These are phyloP conservation scores for Dufourea novaeangliae DNA, from an alignment of 1,140 invertebrate species.

Conservation along the genomic window DNA sequence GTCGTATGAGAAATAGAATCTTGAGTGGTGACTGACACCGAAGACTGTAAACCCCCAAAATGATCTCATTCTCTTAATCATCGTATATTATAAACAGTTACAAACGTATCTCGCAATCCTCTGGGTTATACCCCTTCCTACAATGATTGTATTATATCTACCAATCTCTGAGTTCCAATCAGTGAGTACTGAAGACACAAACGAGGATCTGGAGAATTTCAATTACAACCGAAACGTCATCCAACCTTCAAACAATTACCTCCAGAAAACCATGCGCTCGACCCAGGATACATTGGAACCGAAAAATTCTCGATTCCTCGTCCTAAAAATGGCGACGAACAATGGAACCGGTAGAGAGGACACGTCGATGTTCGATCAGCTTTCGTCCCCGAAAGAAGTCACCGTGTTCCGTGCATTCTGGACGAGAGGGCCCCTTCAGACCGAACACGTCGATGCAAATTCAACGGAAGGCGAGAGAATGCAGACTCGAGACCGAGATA, in stretches of 20 bases:
- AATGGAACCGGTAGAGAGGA: not conserved
- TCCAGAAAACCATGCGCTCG: too few species aligned
- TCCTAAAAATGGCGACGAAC: not conserved
- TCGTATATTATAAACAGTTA: not conserved
- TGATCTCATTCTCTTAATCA: too few species aligned
- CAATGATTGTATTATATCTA: too few species aligned
- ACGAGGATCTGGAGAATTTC: too few species aligned
- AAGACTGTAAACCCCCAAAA: too few species aligned
- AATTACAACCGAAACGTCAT: too few species aligned
- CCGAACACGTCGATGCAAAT: slow-evolving; percentile 4
- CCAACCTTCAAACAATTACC: too few species aligned
- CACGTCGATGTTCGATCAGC: slow-evolving; percentile 26
- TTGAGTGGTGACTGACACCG: too few species aligned
- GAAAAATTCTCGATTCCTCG: not conserved
- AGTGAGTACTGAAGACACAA: too few species aligned
- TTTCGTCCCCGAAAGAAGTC: not conserved
- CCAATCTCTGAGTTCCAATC: too few species aligned
- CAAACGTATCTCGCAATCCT: not conserved
- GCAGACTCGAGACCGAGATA: not conserved
- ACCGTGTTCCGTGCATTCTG: slow-evolving; percentile 6
- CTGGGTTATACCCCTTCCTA: too few species aligned
- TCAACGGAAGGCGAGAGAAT: slow-evolving; percentile 12
- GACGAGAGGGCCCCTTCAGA: not conserved
- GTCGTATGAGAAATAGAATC: too few species aligned
- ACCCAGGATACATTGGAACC: not conserved